Evolutionary conservation across 1,140 invertebrate species (phyloP), one percentile per base, ranked within the genome.

Genomic region (Drosophila funebris): DNA sequence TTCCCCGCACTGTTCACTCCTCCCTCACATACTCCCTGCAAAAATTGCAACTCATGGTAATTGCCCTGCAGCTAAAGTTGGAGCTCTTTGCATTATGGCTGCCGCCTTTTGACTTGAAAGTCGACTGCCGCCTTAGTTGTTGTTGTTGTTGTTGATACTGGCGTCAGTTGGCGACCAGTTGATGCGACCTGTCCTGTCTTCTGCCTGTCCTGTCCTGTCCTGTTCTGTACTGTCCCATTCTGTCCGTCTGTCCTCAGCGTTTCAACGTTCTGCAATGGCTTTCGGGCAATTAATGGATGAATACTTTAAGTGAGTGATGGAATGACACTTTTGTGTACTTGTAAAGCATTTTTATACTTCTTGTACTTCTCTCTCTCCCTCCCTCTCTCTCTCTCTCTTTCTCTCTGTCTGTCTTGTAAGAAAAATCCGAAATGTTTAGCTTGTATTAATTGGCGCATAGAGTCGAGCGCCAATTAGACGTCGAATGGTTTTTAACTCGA

Each of bases 221-320:
- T 5, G 5, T 27, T 3, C 39, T 18, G 14, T 41, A 20, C 24
- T 13, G 16, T 69, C 36, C 43, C 29, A 11, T 20, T 57, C 52
- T 58, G 61, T 63, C 46, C 71, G 37, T 41, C 54, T 56, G 36
- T 36, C 13, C 11, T 5, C 33, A 36, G 11, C 33, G 18, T 11
- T 20, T 24, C 31, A 48, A 46, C 39, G 64, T 67, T 52, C 39
- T 69, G 73, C 79, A 79, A 87, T 82, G 70, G 87, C 80, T 89
- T 89, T 90, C 72, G 85, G 89, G 80, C 89, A 90, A 89, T 90
- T 90, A 90, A 90, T 90, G 89, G 89, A 90, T 90, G 89, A 90
- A 90, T 90, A 90, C 83, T 90, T 90, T 90, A 90, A 90, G 89
- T 90, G 89, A 90, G 89, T 90, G 89, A 90, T 90, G 88, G 89